Evolutionary conservation across 2,797 vertebrate species (phyloP).

Genomic region (Hippopotamyrus pictus): DNA sequence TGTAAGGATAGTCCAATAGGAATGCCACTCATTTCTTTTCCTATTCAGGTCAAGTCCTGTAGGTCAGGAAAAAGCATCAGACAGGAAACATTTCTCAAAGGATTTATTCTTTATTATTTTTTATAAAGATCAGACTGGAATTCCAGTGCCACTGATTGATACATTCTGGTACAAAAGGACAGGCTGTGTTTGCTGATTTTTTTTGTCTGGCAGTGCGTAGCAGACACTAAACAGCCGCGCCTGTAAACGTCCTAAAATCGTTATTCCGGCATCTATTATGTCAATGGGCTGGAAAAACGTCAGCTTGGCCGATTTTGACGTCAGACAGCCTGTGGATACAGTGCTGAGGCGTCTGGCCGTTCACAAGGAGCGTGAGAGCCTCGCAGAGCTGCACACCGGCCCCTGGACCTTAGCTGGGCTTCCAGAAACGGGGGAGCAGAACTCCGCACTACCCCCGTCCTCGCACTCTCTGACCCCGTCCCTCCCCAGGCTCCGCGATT

Average conservation of each 20-base stretch:
- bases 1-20: neutral
- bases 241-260: neutral
- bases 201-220: neutral
- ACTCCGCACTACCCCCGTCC: too few species aligned
- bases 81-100: neutral
- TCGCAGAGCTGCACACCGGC: neutral
- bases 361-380: neutral
- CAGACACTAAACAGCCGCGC: neutral
- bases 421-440: neutral
- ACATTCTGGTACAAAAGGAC: neutral
- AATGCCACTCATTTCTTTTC: neutral
- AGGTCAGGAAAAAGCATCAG: neutral
- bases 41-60: neutral
- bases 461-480: conserved; percentile 41
- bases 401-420: neutral
- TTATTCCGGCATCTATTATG: neutral
- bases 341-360: neutral
- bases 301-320: neutral
- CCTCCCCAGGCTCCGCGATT: conserved; percentile 44
- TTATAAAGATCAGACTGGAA: neutral
- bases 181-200: neutral
- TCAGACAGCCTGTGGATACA: neutral
- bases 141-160: neutral
- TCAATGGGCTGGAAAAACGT: neutral
- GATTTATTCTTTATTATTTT: conserved; percentile 5